Percentiles rank a stretch among this genome's conserved stretches.
Conservation (phyloP, 2,888 invertebrate genomes). For the Cylindroiulus punctatus region DNA sequence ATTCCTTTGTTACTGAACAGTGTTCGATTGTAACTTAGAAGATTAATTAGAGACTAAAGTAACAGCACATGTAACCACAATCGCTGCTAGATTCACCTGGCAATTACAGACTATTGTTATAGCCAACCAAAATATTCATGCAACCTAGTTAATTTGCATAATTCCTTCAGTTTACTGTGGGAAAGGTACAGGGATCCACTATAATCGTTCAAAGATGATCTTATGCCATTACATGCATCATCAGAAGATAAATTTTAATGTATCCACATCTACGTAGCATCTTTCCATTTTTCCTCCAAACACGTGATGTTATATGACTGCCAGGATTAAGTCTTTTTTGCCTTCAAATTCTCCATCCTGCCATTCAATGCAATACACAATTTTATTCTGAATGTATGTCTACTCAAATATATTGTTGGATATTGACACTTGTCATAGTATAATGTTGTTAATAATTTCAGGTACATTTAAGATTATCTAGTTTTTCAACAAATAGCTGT, state of each 20-base stretch:
- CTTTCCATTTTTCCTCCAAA: background rate
- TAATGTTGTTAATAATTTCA: constrained; percentile 8
- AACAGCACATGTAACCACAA: background rate
- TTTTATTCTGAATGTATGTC: background rate
- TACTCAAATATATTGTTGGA: background rate
- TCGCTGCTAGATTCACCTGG: too few relatives aligned
- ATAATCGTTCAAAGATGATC: too few relatives aligned
- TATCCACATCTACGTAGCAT: background rate
- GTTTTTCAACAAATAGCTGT: constrained; percentile 5
- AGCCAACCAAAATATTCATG: background rate
- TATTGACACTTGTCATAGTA: constrained; percentile 19
- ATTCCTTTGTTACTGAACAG: too few relatives aligned
- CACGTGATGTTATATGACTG: background rate
- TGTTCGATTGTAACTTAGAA: too few relatives aligned
- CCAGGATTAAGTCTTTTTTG: background rate
- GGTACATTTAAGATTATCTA: background rate
- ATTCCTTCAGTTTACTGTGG: background rate
- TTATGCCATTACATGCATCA: background rate
- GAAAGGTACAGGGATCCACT: too few relatives aligned
- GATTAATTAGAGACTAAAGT: background rate
- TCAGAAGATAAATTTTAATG: background rate
- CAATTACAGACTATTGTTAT: background rate
- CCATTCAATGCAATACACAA: background rate
- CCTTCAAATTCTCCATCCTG: constrained; percentile 34
- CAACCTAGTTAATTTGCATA: background rate